A percentile compares a stretch with the other conserved stretches of the same genome.
Evolutionary conservation across 2,888 invertebrate species (phyloP).

Genomic region (Cosmopolites sordidus): DNA sequence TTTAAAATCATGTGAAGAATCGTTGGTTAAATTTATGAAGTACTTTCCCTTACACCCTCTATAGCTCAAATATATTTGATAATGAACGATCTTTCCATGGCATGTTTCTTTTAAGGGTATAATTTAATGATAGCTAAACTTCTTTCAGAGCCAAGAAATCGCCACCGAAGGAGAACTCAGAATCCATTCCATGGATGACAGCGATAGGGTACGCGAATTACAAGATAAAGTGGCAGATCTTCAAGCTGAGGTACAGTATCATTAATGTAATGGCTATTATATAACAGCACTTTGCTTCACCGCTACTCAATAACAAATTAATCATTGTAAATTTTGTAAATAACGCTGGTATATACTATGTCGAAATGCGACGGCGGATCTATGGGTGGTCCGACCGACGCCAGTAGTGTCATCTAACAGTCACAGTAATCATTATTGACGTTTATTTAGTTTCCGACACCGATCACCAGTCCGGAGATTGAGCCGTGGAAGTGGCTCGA

Average conservation of each 20-base stretch:
- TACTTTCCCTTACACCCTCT: too few species aligned
- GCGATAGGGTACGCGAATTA: constrained; percentile 80
- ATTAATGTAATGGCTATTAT: constrained; percentile 16
- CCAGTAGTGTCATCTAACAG: not conserved
- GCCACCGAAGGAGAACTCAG: constrained; percentile 87
- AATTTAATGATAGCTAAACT: too few species aligned
- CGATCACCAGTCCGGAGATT: constrained; percentile 81
- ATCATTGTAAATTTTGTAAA: constrained; percentile 20
- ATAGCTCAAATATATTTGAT: too few species aligned
- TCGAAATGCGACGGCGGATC: not conserved
- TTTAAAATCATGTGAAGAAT: too few species aligned
- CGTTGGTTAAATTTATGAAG: too few species aligned
- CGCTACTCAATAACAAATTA: constrained; percentile 8
- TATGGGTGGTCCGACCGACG: too few species aligned
- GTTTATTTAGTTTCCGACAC: constrained; percentile 76
- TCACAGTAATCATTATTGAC: constrained; percentile 4
- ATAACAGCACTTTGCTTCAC: constrained; percentile 18
- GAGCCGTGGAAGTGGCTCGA: constrained; percentile 89
- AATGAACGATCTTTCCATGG: too few species aligned
- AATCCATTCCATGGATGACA: constrained; percentile 75
- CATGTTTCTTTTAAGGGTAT: too few species aligned
- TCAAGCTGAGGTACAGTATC: constrained; percentile 78
- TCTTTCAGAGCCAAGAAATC: constrained; percentile 85
- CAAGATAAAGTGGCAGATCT: constrained; percentile 91
- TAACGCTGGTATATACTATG: constrained; percentile 6